Percentiles rank a stretch among this genome's conserved stretches.
These are phyloP conservation scores for Chrysomallon squamiferum DNA, from an alignment of 1,140 invertebrate species.

Conservation along the genomic window DNA sequence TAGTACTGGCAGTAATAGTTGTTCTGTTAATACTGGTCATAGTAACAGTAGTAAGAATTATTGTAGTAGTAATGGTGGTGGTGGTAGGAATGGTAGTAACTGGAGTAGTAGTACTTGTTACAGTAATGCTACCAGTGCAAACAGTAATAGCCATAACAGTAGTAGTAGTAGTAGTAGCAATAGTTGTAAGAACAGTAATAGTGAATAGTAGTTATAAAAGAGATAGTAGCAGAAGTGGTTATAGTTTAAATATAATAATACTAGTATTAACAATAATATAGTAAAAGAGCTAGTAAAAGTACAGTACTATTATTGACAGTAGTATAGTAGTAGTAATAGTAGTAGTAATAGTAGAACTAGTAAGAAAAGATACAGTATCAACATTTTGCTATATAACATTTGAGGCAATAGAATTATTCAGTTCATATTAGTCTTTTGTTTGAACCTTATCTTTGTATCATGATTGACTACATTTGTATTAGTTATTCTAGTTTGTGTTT, in stretches of 20 bases:
- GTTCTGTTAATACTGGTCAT: too few species aligned
- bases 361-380: not conserved
- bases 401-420: not conserved
- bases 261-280: too few species aligned
- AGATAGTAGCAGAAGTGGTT: too few species aligned
- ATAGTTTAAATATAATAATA: too few species aligned
- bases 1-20: too few species aligned
- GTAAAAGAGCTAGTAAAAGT: too few species aligned
- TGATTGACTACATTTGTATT: too few species aligned
- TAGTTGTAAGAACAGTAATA: not conserved
- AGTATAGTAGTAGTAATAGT: not conserved
- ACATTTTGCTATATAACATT: not conserved
- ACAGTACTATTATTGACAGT: not conserved
- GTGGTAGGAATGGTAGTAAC: too few species aligned
- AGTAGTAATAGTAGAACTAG: not conserved
- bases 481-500: too few species aligned
- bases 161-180: not conserved
- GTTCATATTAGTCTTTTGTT: not conserved
- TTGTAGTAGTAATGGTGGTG: too few species aligned
- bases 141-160: not conserved
- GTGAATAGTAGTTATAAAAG: not conserved
- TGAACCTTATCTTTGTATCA: too few species aligned
- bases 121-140: not conserved
- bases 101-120: not conserved
- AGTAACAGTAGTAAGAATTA: too few species aligned